Base-by-base conservation (phyloP, 1,140 invertebrate genomes). In the Drosophila fuyamai region DNA sequence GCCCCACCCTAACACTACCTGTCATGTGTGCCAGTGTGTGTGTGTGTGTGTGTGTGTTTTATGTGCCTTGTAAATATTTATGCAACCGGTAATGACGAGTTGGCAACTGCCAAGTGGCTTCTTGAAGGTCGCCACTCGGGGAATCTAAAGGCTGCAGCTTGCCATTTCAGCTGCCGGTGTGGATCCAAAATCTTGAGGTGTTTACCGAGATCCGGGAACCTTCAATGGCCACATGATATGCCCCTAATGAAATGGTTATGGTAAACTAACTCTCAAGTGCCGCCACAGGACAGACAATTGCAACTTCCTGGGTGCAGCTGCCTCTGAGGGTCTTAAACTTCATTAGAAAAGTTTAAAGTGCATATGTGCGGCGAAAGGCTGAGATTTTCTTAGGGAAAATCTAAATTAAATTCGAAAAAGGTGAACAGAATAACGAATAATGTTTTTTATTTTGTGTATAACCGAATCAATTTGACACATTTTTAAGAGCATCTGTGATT, bases 21-120 rank as follows among this genome's bases (percentile, higher is more conserved):
- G 10, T 10, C 44, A 12, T 36, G 8, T 59, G 29, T 63, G 35
- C 23, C 23, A n/a, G n/a, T 62, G 29, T 58, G 60, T 43, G 54
- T 58, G 12, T 47, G 14, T 36, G 13, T 62, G 29, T 63, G 35
- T 63, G 44, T 62, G 61, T 46, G 51, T 66, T 73, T 58, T 82
- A 79, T 88, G 79, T 79, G 50, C 62, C 83, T 76, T 88, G 83
- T 88, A 86, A 86, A 86, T 88, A 86, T 88, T 86, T 86, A 86
- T 88, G 79, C 79, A 76, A 50, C 66, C 72, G 59, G 77, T 86
- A 86, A 86, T 86, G 83, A 86, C 72, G 79, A 83, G 66, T 65
- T 85, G 78, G 40, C 71, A 86, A 82, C 74, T 81, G 60, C 55
- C 65, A 81, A 66, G 82, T 74, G 63, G 58, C 44, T 80, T 43